These are phyloP conservation scores for Sarcoramphus papa DNA, from an alignment of 2,797 vertebrate genomes.

Conservation along the genomic window DNA sequence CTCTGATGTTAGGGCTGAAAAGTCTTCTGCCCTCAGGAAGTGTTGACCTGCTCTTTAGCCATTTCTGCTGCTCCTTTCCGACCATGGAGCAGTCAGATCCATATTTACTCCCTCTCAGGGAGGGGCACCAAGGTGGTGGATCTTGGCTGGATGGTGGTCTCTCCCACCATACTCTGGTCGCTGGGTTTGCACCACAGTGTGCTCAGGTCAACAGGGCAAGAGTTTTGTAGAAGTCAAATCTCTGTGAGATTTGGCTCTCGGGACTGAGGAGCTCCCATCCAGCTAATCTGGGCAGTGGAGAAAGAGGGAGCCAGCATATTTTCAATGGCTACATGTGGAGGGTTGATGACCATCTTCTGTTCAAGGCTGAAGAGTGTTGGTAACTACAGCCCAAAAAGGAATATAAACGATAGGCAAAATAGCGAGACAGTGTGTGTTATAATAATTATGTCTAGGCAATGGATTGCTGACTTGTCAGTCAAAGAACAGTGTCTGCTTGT, in stretches of 20 bases:
- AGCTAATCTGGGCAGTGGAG: not conserved
- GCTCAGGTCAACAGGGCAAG: rapidly evolving
- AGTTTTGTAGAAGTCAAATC: not conserved
- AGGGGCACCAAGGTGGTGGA: not conserved
- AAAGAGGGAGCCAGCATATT: not conserved
- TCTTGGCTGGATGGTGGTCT: not conserved
- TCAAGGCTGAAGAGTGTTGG: not conserved
- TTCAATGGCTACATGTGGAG: not conserved
- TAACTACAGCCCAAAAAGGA: not conserved
- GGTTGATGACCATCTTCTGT: not conserved
- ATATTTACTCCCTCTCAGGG: not conserved
- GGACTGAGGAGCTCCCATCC: not conserved
- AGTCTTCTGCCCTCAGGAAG: not conserved
- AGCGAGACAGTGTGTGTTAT: not conserved
- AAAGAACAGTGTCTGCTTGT: not conserved
- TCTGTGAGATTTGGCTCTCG: rapidly evolving
- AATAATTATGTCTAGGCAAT: not conserved
- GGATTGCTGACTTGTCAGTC: not conserved
- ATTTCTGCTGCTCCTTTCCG: not conserved
- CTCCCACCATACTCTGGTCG: not conserved
- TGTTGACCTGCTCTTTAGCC: not conserved
- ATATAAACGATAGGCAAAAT: not conserved
- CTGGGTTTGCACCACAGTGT: not conserved
- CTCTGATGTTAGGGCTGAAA: not conserved
- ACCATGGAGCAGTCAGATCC: not conserved